Base-by-base conservation (phyloP, 2,888 invertebrate species). In the Apotomis turbidana region DNA sequence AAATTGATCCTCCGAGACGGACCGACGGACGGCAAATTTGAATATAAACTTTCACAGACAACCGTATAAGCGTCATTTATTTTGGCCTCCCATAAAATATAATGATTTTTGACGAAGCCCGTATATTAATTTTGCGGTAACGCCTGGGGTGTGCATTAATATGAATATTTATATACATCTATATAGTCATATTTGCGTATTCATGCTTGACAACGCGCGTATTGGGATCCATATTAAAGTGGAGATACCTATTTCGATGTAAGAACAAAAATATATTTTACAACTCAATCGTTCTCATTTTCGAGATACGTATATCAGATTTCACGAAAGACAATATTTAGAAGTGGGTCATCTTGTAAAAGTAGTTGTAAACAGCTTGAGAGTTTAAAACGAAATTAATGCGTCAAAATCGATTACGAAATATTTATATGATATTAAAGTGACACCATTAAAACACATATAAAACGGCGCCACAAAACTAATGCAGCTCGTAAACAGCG, bases 1-100 rank as follows among this genome's bases (percentile, higher is more conserved):
- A 93, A 93, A 93, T 93, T 90, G 93, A 91, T 91, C 92, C 93
- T 91, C 85, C 83, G 93, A 93, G 93, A 91, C 88, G 91, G 91
- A 89, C 90, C 86, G 87, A 83, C 89, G 86, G 90, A 87, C 90
- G 87, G 87, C 84, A 89, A 91, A 93, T 93, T 93, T 93, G 91
- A 93, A 93, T 93, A 91, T 91, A 93, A 93, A 93, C 91, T 92
- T 92, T 88, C 87, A 85, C 81, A 83, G 83, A 83, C 83, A 78
- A 83, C 85, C 88, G 87, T 91, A 89, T 90, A 91, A 89, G 91
- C 90, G 89, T 85, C 93, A 93, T 92, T 93, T 92, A 91, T 91
- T 93, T 89, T 83, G 87, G 85, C 88, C 91, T 87, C 83, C 81
- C 89, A 90, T 93, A 93, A 93, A 93, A 91, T 93, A 90, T 93